Evolutionary conservation across 2,888 invertebrate species (phyloP).

Genomic region (Mythimna pallens): DNA sequence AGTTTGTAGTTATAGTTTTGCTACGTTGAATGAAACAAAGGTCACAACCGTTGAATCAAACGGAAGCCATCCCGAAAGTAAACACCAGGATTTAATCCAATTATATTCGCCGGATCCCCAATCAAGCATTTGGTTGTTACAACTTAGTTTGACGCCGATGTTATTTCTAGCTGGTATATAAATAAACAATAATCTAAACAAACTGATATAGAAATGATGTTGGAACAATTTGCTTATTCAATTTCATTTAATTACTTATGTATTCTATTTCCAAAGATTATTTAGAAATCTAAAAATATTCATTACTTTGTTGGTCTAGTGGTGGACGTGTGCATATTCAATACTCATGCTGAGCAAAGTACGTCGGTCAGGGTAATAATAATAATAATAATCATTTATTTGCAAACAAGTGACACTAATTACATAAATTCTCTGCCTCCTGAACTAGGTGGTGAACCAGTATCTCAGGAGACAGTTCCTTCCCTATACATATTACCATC

Average conservation of each 20-base stretch:
- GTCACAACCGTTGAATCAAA: slow-evolving; percentile 5
- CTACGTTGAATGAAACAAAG: not conserved
- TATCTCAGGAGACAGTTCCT: no score
- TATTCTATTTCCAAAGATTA: not conserved
- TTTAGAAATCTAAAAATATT: not conserved
- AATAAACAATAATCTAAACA: slow-evolving; percentile 36
- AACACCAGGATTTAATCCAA: slow-evolving; percentile 33
- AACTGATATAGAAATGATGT: slow-evolving; percentile 22
- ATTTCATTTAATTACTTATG: not conserved
- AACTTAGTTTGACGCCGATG: slow-evolving; percentile 16
- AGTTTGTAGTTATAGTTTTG: not conserved
- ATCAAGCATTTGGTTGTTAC: slow-evolving; percentile 41
- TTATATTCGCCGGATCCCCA: slow-evolving; percentile 31
- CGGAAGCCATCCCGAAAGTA: not conserved
- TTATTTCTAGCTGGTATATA: slow-evolving; percentile 11
- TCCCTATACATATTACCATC: no score
- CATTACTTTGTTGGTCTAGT: not conserved
- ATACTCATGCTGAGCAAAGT: not conserved
- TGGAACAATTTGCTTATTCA: slow-evolving; percentile 3
- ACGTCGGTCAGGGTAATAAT: no score
- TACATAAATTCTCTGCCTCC: no score
- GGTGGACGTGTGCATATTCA: not conserved
- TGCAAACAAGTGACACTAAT: no score
- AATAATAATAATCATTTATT: no score
- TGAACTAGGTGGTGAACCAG: no score